Base-by-base conservation (phyloP, 2,888 invertebrate genomes). In the Drosophila kambysellisi region DNA sequence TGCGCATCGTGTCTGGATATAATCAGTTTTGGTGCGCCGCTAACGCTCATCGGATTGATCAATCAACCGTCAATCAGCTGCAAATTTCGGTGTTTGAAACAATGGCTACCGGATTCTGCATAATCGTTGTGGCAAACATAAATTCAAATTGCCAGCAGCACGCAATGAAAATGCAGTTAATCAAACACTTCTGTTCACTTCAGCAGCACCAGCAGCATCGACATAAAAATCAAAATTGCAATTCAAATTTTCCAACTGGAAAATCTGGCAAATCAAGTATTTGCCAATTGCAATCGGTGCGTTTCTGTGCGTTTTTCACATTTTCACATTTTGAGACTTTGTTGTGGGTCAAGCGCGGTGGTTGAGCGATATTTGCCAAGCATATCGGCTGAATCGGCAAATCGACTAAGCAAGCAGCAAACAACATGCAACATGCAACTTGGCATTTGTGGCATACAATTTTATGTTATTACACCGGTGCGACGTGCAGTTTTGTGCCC, bases 311-410 rank as follows among this genome's bases (percentile, higher is more conserved):
- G 53, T 67, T 65, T 50, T 39, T 25, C 25, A 25, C 37, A 37
- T 57, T 46, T 60, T 33, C 60, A 39, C 20, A 32, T 30, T 70
- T 59, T 64, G 61, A 68, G 74, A 68, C 71, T 74, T 70, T 20
- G 64, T 77, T 75, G 83, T 79, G 81, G 81, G 82, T 81, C 88
- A 73, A 43, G 81, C 70, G 69, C 66, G 62, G 72, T 83, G 70
- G 82, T 88, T 86, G 79, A 70, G 77, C 76, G 74, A 90, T 90
- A 76, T 89, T 74, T 46, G 69, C 58, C 70, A 69, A 67, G 69
- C 70, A 78, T 63, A 66, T 70, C 46, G 46, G 46, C 20, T 7
- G 25, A 25, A 25, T 25, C 69, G 48, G 59, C 32, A 66, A 71
- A 62, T 59, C 66, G 67, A 51, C 53, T 4, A 12, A 54, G 29